These are phyloP conservation scores for Amiota communis DNA, from an alignment of 2,888 invertebrate species.

Conservation along the genomic window DNA sequence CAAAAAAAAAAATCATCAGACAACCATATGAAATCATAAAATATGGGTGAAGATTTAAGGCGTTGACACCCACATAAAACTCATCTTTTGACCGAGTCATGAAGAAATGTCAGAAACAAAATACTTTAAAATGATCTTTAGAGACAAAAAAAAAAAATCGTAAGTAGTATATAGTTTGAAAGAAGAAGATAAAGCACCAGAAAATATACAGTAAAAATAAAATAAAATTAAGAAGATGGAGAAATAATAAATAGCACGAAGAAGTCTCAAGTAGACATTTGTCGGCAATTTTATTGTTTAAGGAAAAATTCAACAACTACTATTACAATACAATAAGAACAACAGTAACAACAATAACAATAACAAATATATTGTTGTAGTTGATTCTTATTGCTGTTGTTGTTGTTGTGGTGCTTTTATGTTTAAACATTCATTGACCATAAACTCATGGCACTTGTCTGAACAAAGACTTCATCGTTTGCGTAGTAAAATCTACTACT, in stretches of 20 bases:
- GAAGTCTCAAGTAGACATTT: conserved; percentile 22
- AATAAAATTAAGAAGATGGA: neutral
- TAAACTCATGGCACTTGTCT: conserved; percentile 28
- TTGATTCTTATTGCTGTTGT: neutral
- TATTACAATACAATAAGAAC: too few species aligned
- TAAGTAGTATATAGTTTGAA: too few species aligned
- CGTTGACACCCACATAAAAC: conserved; percentile 16
- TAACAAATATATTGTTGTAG: neutral
- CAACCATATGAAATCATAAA: conserved; percentile 20
- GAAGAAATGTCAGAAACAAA: neutral
- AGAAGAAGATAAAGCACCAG: too few species aligned
- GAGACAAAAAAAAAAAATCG: neutral
- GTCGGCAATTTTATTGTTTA: conserved; percentile 17
- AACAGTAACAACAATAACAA: too few species aligned
- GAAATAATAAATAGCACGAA: neutral
- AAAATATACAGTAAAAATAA: neutral
- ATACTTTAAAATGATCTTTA: neutral
- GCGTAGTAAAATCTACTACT: neutral
- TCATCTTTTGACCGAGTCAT: conserved; percentile 13
- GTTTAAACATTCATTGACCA: conserved; percentile 27
- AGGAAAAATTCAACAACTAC: neutral
- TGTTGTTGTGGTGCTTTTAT: neutral
- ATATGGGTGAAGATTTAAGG: conserved; percentile 22
- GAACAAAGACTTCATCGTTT: conserved; percentile 1
- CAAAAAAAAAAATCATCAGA: neutral